phyloP scores from a whole-genome alignment of 2,797 vertebrate species.

The Harpagifer antarcticus region DNA sequence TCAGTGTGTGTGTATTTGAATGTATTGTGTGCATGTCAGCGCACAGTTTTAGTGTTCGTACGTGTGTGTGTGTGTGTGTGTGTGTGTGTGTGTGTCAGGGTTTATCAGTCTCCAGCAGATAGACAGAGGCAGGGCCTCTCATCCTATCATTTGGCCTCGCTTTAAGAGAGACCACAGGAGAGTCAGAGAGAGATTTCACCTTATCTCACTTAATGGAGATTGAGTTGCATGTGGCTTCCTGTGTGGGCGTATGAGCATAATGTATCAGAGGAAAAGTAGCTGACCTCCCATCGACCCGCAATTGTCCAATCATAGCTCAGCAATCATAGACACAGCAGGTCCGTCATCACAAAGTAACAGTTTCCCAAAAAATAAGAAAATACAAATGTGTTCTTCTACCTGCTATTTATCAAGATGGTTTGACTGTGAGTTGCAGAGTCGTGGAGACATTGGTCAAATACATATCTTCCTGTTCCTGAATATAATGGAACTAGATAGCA shows the following conservation, averaged over 20 bases:
- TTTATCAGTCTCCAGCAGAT: slow-evolving; percentile 79
- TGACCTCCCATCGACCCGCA: neutral
- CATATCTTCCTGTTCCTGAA: too few species aligned
- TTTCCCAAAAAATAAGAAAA: too few species aligned
- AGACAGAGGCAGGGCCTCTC: slow-evolving; percentile 45
- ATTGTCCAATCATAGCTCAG: neutral
- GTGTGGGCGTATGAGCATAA: neutral
- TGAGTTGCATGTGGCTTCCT: slow-evolving; percentile 35
- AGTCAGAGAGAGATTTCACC: slow-evolving; percentile 53
- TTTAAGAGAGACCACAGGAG: slow-evolving; percentile 58
- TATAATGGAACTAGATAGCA: too few species aligned
- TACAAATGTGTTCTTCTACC: too few species aligned
- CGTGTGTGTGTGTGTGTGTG: slow-evolving; percentile 5
- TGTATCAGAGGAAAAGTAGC: neutral
- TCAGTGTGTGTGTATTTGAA: slow-evolving; percentile 31
- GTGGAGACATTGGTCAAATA: too few species aligned
- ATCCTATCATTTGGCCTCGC: slow-evolving; percentile 64
- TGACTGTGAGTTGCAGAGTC: too few species aligned
- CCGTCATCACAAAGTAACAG: neutral
- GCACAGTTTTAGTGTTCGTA: slow-evolving; percentile 8
- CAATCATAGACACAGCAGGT: neutral
- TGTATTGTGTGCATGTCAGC: slow-evolving; percentile 5
- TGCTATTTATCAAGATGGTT: too few species aligned
- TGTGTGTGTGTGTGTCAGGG: slow-evolving; percentile 38
- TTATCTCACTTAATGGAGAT: slow-evolving; percentile 56